A percentile compares a stretch with the other conserved stretches of the same genome.
phyloP scores from a whole-genome alignment of 1,140 invertebrate species.

The Calycopis cecrops region DNA sequence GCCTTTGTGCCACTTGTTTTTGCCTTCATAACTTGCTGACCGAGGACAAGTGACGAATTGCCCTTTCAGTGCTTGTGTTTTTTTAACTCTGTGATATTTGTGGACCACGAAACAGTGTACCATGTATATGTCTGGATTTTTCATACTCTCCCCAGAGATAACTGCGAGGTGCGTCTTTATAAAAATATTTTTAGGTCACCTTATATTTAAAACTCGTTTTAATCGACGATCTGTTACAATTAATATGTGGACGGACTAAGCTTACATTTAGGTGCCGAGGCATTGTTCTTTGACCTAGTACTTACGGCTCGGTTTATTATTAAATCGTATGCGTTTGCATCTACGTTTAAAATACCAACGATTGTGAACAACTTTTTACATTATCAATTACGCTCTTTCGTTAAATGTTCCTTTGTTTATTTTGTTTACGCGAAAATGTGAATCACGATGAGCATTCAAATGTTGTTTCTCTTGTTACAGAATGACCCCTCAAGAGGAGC shows the following conservation, averaged over 20 bases:
- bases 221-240: constrained; percentile 10
- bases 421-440: background rate
- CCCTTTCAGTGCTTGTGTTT: constrained; percentile 59
- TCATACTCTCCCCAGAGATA: constrained; percentile 61
- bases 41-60: constrained; percentile 66
- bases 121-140: constrained; percentile 68
- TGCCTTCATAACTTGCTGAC: constrained; percentile 54
- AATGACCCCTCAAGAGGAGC: constrained; percentile 72
- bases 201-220: constrained; percentile 30
- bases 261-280: constrained; percentile 27
- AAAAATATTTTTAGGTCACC: constrained; percentile 44
- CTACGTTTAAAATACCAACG: constrained; percentile 24
- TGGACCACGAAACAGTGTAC: constrained; percentile 34
- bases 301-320: constrained; percentile 42
- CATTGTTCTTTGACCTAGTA: constrained; percentile 57
- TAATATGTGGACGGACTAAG: constrained; percentile 1
- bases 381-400: constrained; percentile 1
- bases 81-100: constrained; percentile 46
- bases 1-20: constrained; percentile 52
- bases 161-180: constrained; percentile 61
- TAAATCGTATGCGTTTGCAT: constrained; percentile 36
- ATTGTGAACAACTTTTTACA: background rate
- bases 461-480: constrained; percentile 58
- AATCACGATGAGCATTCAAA: background rate
- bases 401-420: background rate